Percentiles rank a stretch among this genome's conserved stretches.
Evolutionary conservation across 2,797 vertebrate species (phyloP).

Genomic region (Coranthus polyacanthus): DNA sequence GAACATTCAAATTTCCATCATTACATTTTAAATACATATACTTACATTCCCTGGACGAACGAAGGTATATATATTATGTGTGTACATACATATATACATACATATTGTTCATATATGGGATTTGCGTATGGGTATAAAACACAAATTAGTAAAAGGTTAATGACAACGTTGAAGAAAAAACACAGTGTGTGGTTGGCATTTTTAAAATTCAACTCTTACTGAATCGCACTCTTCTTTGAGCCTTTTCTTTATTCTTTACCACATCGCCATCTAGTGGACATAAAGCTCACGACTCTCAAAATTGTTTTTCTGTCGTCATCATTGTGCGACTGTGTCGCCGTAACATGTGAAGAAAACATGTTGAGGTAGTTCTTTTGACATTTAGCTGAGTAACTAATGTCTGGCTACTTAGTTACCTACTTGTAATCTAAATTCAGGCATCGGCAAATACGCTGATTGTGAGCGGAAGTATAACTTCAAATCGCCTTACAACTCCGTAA

Average conservation of each 20-base stretch:
- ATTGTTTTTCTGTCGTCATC: conserved; percentile 57
- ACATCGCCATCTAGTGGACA: conserved; percentile 48
- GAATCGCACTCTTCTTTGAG: background rate
- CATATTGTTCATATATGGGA: no score
- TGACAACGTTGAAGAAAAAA: background rate
- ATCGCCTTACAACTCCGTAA: background rate
- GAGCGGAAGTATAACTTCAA: background rate
- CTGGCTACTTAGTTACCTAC: no score
- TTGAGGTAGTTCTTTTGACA: background rate
- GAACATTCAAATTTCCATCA: no score
- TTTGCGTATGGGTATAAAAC: background rate
- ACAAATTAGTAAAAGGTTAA: background rate
- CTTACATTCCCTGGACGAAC: no score
- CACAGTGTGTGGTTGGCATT: background rate
- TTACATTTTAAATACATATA: no score
- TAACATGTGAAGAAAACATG: conserved; percentile 71
- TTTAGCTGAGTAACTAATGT: background rate
- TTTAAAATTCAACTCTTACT: background rate
- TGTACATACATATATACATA: no score
- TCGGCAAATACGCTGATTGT: background rate
- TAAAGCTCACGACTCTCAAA: rapidly evolving
- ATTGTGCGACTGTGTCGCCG: conserved; percentile 20
- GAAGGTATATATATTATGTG: no score
- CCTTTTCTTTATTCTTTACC: background rate
- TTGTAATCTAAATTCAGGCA: rapidly evolving